These are phyloP conservation scores for Seriola aureovittata DNA, from an alignment of 2,113 vertebrate species.

Conservation along the genomic window DNA sequence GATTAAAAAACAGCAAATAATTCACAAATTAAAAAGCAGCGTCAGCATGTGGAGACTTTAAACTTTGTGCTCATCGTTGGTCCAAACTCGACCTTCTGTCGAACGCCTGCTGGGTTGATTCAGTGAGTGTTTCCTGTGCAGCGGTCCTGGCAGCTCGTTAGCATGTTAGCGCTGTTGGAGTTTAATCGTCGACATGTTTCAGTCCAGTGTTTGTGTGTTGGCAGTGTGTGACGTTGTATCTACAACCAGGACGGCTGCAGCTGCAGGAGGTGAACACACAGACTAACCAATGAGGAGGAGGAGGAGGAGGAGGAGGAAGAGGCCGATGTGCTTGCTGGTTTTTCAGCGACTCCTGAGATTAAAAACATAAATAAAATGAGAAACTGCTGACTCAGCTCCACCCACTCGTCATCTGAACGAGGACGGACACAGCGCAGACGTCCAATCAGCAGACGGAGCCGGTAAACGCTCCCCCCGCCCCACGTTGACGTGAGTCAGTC, in stretches of 20 bases:
- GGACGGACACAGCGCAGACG: slow-evolving; percentile 20
- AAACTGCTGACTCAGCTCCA: slow-evolving; percentile 41
- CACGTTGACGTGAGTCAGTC: slow-evolving; percentile 18
- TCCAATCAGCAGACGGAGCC: slow-evolving; percentile 33
- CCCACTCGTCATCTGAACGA: slow-evolving; percentile 23
- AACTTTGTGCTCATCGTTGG: slow-evolving; percentile 36
- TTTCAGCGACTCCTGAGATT: slow-evolving; percentile 76
- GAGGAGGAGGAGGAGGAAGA: slow-evolving; percentile 33
- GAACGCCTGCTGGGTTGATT: slow-evolving; percentile 41
- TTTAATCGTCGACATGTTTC: not conserved
- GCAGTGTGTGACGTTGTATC: slow-evolving; percentile 49
- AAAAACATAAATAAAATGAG: slow-evolving; percentile 42
- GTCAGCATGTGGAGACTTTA: not conserved
- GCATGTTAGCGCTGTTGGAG: not conserved
- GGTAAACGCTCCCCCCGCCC: not conserved
- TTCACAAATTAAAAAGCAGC: not conserved
- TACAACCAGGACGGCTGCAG: slow-evolving; percentile 29
- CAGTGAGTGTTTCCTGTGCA: not conserved
- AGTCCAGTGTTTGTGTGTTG: slow-evolving; percentile 5
- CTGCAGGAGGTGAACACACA: not conserved
- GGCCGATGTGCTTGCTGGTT: slow-evolving; percentile 61
- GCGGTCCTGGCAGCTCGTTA: slow-evolving; percentile 37
- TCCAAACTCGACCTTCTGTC: not conserved
- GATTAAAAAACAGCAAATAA: not conserved
- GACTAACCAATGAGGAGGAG: slow-evolving; percentile 8